Evolutionary conservation across 1,140 invertebrate genomes (phyloP).

Genomic region (Anastatus disparis): DNA sequence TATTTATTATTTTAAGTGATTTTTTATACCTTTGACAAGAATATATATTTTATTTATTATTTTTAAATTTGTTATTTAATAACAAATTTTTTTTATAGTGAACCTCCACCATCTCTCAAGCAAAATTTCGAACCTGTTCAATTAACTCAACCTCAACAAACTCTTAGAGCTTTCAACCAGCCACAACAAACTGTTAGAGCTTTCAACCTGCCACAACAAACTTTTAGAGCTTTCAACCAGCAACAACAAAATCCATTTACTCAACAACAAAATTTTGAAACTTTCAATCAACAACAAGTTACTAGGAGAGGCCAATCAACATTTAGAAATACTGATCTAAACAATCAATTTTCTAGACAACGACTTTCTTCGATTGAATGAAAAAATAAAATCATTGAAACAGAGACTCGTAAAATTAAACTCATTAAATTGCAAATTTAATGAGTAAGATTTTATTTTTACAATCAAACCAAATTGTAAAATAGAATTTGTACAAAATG

Average conservation of each 20-base stretch:
- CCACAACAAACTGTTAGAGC: constrained; percentile 2
- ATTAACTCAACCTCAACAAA: constrained; percentile 8
- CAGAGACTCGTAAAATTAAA: background rate
- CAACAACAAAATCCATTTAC: background rate
- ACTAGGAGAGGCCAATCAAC: background rate
- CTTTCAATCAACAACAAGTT: background rate
- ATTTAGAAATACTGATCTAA: background rate
- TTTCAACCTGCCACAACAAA: no score
- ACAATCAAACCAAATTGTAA: constrained; percentile 22
- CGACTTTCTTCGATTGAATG: background rate
- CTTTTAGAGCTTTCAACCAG: background rate
- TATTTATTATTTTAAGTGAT: no score
- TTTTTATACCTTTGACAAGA: background rate
- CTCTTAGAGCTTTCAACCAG: background rate
- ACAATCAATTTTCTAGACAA: background rate
- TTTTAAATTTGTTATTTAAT: no score
- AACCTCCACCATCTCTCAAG: constrained; percentile 17
- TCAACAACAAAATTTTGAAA: background rate
- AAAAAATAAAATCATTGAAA: background rate
- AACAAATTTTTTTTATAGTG: constrained; percentile 23
- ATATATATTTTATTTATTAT: background rate
- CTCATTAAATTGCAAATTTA: background rate
- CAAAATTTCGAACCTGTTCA: background rate
- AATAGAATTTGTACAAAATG: constrained; percentile 34
- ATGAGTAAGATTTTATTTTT: background rate